Conservation (phyloP, 2,888 invertebrate genomes). For the Chrysolina haemoptera region DNA sequence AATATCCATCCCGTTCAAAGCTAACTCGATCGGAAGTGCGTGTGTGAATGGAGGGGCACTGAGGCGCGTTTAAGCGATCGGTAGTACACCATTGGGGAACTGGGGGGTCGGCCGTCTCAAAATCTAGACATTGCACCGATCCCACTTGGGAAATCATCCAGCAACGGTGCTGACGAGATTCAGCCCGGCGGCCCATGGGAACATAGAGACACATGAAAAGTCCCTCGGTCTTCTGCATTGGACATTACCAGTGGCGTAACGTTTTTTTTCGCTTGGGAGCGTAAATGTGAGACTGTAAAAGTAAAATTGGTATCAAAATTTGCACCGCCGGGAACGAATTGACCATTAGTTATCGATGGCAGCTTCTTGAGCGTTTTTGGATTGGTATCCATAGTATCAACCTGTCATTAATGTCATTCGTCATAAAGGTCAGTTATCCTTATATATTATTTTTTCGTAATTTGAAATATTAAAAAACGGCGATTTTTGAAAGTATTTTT, state of each 20-base stretch:
- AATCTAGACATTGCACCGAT: conserved; percentile 44
- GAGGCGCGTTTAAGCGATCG: conserved; percentile 32
- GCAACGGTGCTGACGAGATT: conserved; percentile 55
- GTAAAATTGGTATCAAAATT: too few relatives aligned
- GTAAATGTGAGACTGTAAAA: too few relatives aligned
- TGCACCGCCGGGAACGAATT: too few relatives aligned
- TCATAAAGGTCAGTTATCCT: background rate
- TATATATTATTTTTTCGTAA: too few relatives aligned
- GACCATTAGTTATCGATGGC: background rate
- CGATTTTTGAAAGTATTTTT: too few relatives aligned
- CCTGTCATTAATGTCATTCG: background rate
- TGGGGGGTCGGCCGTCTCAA: conserved; percentile 30
- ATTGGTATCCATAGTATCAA: background rate
- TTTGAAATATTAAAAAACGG: too few relatives aligned
- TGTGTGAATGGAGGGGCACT: conserved; percentile 30
- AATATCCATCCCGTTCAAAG: background rate
- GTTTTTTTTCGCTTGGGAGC: background rate
- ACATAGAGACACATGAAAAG: conserved; percentile 42
- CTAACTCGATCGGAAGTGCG: conserved; percentile 29
- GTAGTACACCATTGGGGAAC: conserved; percentile 4
- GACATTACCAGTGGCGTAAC: conserved; percentile 25
- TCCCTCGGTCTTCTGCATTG: conserved; percentile 37
- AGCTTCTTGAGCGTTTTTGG: background rate
- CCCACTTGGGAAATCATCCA: conserved; percentile 59
- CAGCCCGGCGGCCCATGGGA: conserved; percentile 50